Evolutionary conservation across 2,888 invertebrate genomes (phyloP).

Genomic region (Lasioglossum lativentre): DNA sequence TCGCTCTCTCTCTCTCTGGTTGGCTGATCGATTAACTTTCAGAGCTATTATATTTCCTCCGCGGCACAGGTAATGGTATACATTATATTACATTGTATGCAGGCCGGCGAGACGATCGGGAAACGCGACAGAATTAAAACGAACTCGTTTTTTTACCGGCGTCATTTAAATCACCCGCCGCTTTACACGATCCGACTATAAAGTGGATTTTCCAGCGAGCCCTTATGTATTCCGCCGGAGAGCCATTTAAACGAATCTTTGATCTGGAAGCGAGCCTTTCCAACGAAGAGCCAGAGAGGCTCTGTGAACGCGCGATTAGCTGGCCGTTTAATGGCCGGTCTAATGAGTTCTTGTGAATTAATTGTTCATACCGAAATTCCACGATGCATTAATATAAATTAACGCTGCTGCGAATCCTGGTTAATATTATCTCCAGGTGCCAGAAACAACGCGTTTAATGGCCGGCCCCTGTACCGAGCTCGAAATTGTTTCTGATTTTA

Average conservation of each 20-base stretch:
- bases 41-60: not conserved
- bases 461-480: not conserved
- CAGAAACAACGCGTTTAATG: not conserved
- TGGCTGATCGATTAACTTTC: slow-evolving; percentile 35
- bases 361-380: not conserved
- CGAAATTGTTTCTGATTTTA: not conserved
- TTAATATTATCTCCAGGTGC: not conserved
- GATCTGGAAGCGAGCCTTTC: not conserved
- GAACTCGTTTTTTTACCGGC: slow-evolving; percentile 2
- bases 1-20: not conserved
- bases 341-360: not conserved
- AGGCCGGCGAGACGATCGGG: not conserved
- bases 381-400: not conserved
- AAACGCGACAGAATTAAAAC: slow-evolving; percentile 1
- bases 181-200: slow-evolving; percentile 14
- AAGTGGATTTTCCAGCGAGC: not conserved
- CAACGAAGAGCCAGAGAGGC: not conserved
- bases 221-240: not conserved
- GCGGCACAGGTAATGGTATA: not conserved
- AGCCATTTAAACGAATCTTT: slow-evolving; percentile 2
- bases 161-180: slow-evolving; percentile 20
- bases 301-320: not conserved
- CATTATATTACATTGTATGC: slow-evolving; percentile 4
- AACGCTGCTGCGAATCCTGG: not conserved
- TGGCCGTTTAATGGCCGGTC: not conserved